A percentile compares a stretch with the other conserved stretches of the same genome.
Conservation (phyloP, 2,888 invertebrate genomes). For the Trichogramma dendrolimi region DNA sequence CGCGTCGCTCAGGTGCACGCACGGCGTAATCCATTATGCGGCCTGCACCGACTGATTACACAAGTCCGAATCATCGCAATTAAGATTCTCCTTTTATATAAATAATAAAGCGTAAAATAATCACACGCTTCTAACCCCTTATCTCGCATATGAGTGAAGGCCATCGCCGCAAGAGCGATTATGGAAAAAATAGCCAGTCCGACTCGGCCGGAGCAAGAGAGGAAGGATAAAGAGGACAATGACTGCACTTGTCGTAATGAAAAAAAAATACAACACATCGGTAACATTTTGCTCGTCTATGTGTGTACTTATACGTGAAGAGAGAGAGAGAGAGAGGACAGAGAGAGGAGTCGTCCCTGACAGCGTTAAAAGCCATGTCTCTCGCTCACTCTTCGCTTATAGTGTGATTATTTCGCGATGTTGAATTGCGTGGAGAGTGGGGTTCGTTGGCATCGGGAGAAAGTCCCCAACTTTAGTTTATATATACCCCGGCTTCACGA, state of each 20-base stretch:
- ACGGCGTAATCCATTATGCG: too few species aligned
- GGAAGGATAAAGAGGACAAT: constrained; percentile 7
- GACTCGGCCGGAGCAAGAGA: too few species aligned
- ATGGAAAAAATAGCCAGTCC: too few species aligned
- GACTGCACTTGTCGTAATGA: constrained; percentile 2
- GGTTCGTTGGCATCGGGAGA: constrained; percentile 38
- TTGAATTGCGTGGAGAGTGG: not conserved
- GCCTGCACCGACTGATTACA: too few species aligned
- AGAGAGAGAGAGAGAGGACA: not conserved
- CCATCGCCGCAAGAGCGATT: too few species aligned
- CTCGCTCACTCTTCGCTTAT: constrained; percentile 47
- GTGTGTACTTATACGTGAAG: not conserved
- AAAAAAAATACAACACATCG: not conserved
- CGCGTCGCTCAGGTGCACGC: too few species aligned
- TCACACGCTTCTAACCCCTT: too few species aligned
- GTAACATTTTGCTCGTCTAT: not conserved
- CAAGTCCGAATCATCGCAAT: too few species aligned
- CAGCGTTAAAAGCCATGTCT: constrained; percentile 44
- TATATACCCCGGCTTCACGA: constrained; percentile 44
- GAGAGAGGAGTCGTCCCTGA: constrained; percentile 37
- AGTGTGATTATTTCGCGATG: not conserved
- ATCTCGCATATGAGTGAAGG: too few species aligned
- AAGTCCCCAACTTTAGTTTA: constrained; percentile 48
- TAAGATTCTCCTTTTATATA: too few species aligned
- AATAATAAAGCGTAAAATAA: too few species aligned